Evolutionary conservation across 2,888 invertebrate species (phyloP).

Genomic region (Ophioninae sp.): DNA sequence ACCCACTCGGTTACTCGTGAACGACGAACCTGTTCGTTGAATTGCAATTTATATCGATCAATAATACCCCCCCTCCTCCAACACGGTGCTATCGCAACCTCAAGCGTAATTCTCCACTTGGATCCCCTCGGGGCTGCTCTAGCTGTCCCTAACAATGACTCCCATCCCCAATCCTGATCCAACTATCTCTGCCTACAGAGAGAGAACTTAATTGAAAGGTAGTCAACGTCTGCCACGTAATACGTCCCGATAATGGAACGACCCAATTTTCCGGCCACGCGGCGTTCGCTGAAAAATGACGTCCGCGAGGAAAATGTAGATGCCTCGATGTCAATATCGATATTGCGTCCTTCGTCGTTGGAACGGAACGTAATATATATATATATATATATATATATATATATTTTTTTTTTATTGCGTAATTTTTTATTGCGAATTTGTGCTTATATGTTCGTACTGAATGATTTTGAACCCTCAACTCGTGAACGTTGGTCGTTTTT

Average conservation of each 20-base stretch:
- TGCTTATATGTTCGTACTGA: too few relatives aligned
- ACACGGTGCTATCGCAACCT: background rate
- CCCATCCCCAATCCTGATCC: background rate
- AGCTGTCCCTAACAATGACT: background rate
- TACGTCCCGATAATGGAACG: background rate
- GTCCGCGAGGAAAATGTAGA: background rate
- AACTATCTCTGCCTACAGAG: background rate
- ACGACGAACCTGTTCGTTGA: constrained; percentile 44
- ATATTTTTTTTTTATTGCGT: too few relatives aligned
- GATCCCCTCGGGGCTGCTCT: too few relatives aligned
- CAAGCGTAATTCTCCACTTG: background rate
- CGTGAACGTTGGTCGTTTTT: too few relatives aligned
- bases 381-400: too few relatives aligned
- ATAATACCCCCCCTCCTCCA: constrained; percentile 8
- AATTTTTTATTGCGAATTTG: too few relatives aligned
- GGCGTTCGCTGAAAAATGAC: too few relatives aligned
- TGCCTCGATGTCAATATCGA: too few relatives aligned
- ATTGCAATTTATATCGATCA: constrained; percentile 56
- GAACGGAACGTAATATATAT: too few relatives aligned
- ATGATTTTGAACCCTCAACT: too few relatives aligned
- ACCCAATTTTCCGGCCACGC: background rate
- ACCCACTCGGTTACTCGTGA: constrained; percentile 20
- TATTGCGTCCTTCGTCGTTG: too few relatives aligned
- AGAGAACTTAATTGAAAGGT: background rate
- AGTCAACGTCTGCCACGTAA: background rate